A percentile compares a stretch with the other conserved stretches of the same genome.
phyloP scores from a whole-genome alignment of 1,140 invertebrate genomes.

The Sesamia nonagrioides region DNA sequence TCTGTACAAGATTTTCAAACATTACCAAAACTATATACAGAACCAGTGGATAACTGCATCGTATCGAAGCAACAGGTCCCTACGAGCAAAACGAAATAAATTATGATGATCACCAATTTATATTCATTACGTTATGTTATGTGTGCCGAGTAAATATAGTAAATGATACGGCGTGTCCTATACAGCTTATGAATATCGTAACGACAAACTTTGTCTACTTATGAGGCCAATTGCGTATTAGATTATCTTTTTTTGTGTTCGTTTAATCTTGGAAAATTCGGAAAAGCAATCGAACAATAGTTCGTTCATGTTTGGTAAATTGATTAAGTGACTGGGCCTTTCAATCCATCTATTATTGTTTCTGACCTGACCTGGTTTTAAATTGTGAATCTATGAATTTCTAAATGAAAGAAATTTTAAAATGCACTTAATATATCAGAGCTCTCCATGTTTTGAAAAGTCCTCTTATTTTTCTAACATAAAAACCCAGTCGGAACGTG shows the following conservation, averaged over 20 bases:
- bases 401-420: no score
- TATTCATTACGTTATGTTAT: slow-evolving; percentile 47
- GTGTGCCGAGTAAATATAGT: slow-evolving; percentile 28
- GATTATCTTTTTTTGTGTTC: background rate
- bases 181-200: slow-evolving; percentile 33
- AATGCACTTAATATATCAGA: no score
- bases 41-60: slow-evolving; percentile 1
- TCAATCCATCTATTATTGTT: no score
- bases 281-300: background rate
- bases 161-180: slow-evolving; percentile 31
- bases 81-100: slow-evolving; percentile 34
- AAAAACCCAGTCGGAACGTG: no score
- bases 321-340: background rate
- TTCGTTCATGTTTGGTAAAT: background rate
- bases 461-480: no score
- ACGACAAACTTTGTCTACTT: slow-evolving; percentile 16
- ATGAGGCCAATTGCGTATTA: background rate
- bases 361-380: no score
- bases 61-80: slow-evolving; percentile 39
- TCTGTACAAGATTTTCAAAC: background rate
- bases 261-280: background rate
- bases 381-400: no score
- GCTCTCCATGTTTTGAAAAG: no score
- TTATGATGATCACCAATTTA: slow-evolving; percentile 49
- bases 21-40: background rate